A percentile compares a stretch with the other conserved stretches of the same genome.
These are phyloP conservation scores for Nasonovia ribisnigri DNA, from an alignment of 2,888 invertebrate genomes.

Conservation along the genomic window DNA sequence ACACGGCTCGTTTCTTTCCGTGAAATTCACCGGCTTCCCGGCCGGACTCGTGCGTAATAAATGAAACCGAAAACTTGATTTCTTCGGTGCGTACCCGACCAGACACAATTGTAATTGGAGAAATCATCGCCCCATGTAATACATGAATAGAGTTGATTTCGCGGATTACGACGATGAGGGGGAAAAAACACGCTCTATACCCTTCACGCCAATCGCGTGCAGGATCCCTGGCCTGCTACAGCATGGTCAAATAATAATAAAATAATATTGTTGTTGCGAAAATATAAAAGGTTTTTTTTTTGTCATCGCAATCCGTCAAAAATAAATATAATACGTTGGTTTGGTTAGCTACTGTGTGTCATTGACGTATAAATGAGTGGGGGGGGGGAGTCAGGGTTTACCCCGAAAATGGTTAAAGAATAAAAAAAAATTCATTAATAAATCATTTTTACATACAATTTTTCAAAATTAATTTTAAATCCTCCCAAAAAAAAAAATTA, in stretches of 20 bases:
- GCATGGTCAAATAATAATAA: not conserved
- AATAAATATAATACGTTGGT: not conserved
- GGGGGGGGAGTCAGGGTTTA: too few relatives aligned
- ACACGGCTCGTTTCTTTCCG: slow-evolving; percentile 43
- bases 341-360: not conserved
- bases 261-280: not conserved
- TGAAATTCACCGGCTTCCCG: slow-evolving; percentile 46
- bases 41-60: slow-evolving; percentile 4
- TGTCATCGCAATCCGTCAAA: not conserved
- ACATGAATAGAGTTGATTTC: slow-evolving; percentile 25
- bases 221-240: not conserved
- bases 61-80: slow-evolving; percentile 66
- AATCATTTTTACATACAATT: too few relatives aligned
- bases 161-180: not conserved
- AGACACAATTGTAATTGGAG: slow-evolving; percentile 32
- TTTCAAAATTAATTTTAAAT: too few relatives aligned
- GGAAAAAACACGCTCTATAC: not conserved
- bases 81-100: slow-evolving; percentile 29
- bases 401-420: too few relatives aligned
- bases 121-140: slow-evolving; percentile 2
- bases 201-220: not conserved
- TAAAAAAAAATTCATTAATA: too few relatives aligned
- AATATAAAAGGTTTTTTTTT: too few relatives aligned
- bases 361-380: too few relatives aligned
- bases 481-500: too few relatives aligned